These are phyloP conservation scores for Sebastes taczanowskii DNA, from an alignment of 2,797 vertebrate genomes.

Conservation along the genomic window DNA sequence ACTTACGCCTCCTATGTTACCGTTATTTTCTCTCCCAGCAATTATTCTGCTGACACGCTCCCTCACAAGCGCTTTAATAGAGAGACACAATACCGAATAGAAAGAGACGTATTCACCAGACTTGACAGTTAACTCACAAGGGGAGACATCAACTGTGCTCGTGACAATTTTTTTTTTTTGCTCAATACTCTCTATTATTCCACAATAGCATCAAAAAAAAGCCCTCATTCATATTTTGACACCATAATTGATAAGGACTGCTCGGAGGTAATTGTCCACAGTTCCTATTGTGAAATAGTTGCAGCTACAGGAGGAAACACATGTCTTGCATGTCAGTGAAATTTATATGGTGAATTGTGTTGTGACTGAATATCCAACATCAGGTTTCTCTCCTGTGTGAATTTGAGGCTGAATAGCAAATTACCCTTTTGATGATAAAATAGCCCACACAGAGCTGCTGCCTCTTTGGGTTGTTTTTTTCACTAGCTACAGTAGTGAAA, in stretches of 20 bases:
- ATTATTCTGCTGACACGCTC: constrained; percentile 71
- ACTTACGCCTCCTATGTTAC: constrained; percentile 60
- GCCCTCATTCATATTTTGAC: constrained; percentile 61
- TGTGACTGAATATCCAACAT: constrained; percentile 36
- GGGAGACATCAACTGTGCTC: constrained; percentile 57
- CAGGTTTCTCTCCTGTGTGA: constrained; percentile 15
- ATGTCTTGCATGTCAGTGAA: constrained; percentile 47
- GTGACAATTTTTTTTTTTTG: constrained; percentile 55
- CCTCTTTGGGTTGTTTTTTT: neutral
- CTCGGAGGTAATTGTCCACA: constrained; percentile 59
- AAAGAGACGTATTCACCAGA: constrained; percentile 68
- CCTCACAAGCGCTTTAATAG: constrained; percentile 67
- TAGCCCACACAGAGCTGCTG: constrained; percentile 12
- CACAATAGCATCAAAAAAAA: constrained; percentile 51
- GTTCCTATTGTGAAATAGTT: constrained; percentile 49
- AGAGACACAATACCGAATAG: constrained; percentile 65
- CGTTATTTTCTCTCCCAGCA: constrained; percentile 70
- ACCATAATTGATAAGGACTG: constrained; percentile 58
- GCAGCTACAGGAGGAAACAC: constrained; percentile 50
- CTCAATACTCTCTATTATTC: constrained; percentile 64
- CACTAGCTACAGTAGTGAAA: neutral
- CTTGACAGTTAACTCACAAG: constrained; percentile 72
- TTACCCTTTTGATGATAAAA: constrained; percentile 28
- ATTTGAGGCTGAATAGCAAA: constrained; percentile 33
- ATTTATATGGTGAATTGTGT: constrained; percentile 57